Conservation (phyloP, 2,888 invertebrate species). For the Hartigia nigra region DNA sequence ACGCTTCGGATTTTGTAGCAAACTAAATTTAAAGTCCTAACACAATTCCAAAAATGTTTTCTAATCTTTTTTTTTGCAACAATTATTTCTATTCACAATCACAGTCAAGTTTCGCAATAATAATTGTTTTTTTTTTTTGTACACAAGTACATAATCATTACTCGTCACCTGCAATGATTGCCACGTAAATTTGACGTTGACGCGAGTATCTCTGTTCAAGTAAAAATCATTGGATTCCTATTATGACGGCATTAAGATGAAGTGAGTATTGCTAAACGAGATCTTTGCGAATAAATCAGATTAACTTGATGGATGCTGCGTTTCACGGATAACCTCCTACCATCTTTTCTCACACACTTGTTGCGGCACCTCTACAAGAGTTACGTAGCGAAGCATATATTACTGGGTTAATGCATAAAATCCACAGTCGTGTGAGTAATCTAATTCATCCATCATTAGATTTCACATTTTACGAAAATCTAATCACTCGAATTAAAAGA, state of each 20-base stretch:
- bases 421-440: neutral
- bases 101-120: neutral
- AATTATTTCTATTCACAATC: neutral
- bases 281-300: neutral
- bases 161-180: neutral
- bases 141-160: neutral
- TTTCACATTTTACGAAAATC: neutral
- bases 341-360: neutral
- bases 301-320: neutral
- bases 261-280: neutral
- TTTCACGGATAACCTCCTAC: neutral
- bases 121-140: neutral
- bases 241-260: neutral
- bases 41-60: neutral
- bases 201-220: neutral
- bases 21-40: constrained; percentile 29
- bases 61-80: neutral
- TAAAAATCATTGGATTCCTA: neutral
- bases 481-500: neutral
- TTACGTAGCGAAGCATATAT: neutral
- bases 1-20: constrained; percentile 20
- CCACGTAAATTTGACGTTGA: neutral
- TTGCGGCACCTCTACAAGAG: neutral
- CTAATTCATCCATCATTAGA: neutral
- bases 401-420: neutral